These are phyloP conservation scores for Agrypnia vestita DNA, from an alignment of 1,140 invertebrate genomes.

Conservation along the genomic window DNA sequence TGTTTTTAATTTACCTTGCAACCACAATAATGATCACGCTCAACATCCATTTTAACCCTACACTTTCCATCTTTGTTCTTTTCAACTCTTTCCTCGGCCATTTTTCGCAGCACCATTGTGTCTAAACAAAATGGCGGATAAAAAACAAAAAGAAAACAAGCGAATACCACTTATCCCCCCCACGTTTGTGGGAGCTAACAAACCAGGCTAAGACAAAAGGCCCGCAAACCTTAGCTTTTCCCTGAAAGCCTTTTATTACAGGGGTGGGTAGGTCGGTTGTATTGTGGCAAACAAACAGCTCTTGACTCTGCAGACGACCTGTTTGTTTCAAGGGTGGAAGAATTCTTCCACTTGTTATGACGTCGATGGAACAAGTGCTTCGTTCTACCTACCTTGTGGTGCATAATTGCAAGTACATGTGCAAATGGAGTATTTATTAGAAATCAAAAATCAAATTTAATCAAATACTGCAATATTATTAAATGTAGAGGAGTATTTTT, in stretches of 20 bases:
- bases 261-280: conserved; percentile 30
- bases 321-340: conserved; percentile 36
- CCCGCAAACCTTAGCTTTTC: conserved; percentile 26
- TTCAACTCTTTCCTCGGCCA: neutral
- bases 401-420: neutral
- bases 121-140: conserved; percentile 34
- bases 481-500: no score
- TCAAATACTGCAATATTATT: no score
- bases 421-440: neutral
- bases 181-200: conserved; percentile 30
- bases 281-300: conserved; percentile 51
- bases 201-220: conserved; percentile 55
- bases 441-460: no score
- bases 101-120: conserved; percentile 22
- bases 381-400: neutral
- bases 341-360: conserved; percentile 22
- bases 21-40: neutral
- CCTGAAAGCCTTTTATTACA: conserved; percentile 44
- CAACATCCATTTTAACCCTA: conserved; percentile 16
- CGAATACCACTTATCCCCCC: conserved; percentile 25
- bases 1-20: neutral
- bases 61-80: neutral
- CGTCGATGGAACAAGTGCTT: conserved; percentile 6
- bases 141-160: conserved; percentile 31
- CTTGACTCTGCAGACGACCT: conserved; percentile 57